These are phyloP conservation scores for Elaphurus davidianus DNA, from an alignment of 2,113 vertebrate species.

Conservation along the genomic window DNA sequence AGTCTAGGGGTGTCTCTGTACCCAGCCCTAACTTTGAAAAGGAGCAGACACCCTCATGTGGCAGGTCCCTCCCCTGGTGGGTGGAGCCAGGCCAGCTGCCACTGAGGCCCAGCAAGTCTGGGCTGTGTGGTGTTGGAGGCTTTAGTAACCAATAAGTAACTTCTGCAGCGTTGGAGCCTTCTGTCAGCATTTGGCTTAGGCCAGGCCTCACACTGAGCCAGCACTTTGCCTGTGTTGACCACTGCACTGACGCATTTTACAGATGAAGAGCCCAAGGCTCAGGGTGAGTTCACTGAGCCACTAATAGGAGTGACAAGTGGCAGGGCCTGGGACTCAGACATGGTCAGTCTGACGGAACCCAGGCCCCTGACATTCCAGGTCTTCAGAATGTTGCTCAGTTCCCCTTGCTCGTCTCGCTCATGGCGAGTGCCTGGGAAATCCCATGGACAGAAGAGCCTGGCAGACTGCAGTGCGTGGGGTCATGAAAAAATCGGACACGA, in stretches of 20 bases:
- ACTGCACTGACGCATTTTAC: background rate
- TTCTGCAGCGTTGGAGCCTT: background rate
- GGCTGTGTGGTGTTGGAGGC: background rate
- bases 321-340: background rate
- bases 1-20: fast-evolving
- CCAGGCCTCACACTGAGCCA: background rate
- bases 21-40: background rate
- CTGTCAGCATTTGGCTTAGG: background rate
- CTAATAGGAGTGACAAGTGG: background rate
- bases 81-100: background rate
- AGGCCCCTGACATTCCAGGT: fast-evolving
- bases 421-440: background rate
- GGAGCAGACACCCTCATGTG: background rate
- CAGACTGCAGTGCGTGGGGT: background rate
- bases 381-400: background rate
- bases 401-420: fast-evolving
- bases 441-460: background rate
- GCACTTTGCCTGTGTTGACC: background rate
- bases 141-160: background rate
- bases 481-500: fast-evolving
- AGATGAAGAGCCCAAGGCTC: background rate
- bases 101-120: background rate
- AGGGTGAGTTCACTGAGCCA: background rate
- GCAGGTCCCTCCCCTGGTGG: background rate
- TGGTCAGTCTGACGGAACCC: background rate